Percentiles rank a stretch among this genome's conserved stretches.
Evolutionary conservation across 2,888 invertebrate species (phyloP).

Genomic region (Sminthurides aquaticus): DNA sequence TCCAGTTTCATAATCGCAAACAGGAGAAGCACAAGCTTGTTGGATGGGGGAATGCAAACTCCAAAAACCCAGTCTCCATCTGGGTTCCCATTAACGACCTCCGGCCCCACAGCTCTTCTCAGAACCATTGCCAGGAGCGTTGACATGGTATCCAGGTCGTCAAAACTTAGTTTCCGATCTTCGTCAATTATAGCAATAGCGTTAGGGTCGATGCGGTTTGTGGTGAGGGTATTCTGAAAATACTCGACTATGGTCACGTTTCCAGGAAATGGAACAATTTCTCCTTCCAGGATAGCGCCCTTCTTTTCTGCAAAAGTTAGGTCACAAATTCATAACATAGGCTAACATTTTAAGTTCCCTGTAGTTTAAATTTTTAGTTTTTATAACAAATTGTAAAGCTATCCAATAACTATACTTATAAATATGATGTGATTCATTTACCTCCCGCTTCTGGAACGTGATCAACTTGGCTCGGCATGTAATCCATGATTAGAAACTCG

Average conservation of each 20-base stretch:
- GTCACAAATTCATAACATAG: too few relatives aligned
- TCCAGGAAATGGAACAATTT: constrained; percentile 20
- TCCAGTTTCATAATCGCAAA: constrained; percentile 72
- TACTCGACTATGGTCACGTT: constrained; percentile 17
- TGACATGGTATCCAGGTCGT: constrained; percentile 20
- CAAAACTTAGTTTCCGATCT: constrained; percentile 13
- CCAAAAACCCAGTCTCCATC: constrained; percentile 24
- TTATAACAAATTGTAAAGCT: too few relatives aligned
- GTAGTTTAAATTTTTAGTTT: too few relatives aligned
- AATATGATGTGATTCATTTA: too few relatives aligned
- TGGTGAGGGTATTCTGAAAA: constrained; percentile 7
- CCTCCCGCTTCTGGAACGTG: too few relatives aligned
- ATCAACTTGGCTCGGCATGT: too few relatives aligned
- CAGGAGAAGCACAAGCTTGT: constrained; percentile 59
- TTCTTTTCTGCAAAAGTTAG: constrained; percentile 16
- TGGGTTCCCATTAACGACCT: constrained; percentile 16
- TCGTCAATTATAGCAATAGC: constrained; percentile 10
- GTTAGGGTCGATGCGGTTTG: not conserved
- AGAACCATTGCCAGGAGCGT: constrained; percentile 20
- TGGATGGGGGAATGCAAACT: constrained; percentile 47
- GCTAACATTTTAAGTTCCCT: too few relatives aligned
- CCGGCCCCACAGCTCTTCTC: not conserved
- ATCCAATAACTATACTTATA: too few relatives aligned
- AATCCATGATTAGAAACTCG: too few relatives aligned
- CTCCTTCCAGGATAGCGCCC: constrained; percentile 11